Conservation (phyloP, 1,140 invertebrate genomes). For the Drosophila ficusphila region DNA sequence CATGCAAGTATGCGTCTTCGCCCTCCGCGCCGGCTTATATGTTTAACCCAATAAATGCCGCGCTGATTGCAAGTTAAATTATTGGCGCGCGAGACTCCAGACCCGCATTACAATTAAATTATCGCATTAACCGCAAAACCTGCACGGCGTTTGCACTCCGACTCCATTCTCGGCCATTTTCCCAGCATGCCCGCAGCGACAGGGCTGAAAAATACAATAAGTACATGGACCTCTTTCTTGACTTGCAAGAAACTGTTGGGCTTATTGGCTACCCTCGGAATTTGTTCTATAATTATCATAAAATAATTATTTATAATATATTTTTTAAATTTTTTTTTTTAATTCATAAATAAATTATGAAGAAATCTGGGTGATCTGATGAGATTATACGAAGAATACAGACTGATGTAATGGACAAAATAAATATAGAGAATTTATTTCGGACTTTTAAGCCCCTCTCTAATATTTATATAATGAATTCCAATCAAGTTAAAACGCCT, state of each 20-base stretch:
- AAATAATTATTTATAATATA: too few relatives aligned
- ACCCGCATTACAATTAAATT: conserved; percentile 81
- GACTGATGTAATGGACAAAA: too few relatives aligned
- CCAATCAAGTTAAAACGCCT: neutral
- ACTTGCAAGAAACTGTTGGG: too few relatives aligned
- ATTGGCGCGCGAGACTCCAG: conserved; percentile 65
- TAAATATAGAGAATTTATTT: too few relatives aligned
- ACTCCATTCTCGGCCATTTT: conserved; percentile 14
- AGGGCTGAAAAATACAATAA: conserved; percentile 22
- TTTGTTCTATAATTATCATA: neutral
- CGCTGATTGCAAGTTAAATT: conserved; percentile 81
- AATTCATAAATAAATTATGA: too few relatives aligned
- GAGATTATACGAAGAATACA: too few relatives aligned
- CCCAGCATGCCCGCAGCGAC: conserved; percentile 43
- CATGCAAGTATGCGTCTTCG: conserved; percentile 50
- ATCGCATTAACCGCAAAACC: conserved; percentile 80
- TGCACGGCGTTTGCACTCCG: conserved; percentile 20
- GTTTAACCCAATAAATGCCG: conserved; percentile 78
- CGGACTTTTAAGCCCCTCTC: too few relatives aligned
- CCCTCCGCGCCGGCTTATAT: conserved; percentile 46
- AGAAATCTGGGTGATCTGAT: too few relatives aligned
- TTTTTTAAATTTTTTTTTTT: too few relatives aligned
- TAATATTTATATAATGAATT: too few relatives aligned
- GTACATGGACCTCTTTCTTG: conserved; percentile 5
- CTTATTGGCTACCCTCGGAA: neutral